These are phyloP conservation scores for Ondatra zibethicus DNA, from an alignment of 2,113 vertebrate species.

Conservation along the genomic window DNA sequence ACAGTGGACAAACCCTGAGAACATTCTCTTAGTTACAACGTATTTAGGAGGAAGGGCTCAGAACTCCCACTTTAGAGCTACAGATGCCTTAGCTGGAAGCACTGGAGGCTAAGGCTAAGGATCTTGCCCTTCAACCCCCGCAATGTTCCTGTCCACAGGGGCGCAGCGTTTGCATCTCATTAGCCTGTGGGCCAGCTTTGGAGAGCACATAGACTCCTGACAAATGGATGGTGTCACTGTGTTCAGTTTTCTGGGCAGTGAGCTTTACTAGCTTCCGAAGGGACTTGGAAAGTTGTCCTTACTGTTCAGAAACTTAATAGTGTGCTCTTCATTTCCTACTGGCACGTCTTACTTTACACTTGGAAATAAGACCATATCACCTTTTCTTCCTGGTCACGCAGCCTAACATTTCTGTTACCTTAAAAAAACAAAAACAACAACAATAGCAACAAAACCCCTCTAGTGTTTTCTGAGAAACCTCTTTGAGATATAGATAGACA, in stretches of 20 bases:
- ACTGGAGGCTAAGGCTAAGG: neutral
- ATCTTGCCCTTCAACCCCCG: neutral
- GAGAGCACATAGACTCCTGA: neutral
- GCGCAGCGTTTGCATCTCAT: neutral
- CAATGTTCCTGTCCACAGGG: neutral
- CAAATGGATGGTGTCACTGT: neutral
- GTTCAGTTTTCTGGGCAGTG: neutral
- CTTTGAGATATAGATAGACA: neutral
- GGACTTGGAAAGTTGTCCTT: neutral
- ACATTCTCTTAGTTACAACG: neutral
- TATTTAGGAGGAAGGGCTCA: constrained; percentile 10
- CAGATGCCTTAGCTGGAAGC: neutral
- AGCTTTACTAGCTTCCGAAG: neutral
- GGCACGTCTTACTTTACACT: neutral
- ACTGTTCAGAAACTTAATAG: neutral
- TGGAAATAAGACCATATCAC: neutral
- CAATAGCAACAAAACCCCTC: neutral
- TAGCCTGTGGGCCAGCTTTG: neutral
- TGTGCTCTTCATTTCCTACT: neutral
- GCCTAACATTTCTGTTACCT: neutral
- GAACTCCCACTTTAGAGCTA: neutral
- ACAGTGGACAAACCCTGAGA: neutral
- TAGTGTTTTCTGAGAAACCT: neutral
- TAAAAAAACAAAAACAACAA: neutral
- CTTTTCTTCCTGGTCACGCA: neutral